A percentile compares a stretch with the other conserved stretches of the same genome.
Evolutionary conservation across 2,797 vertebrate species (phyloP).

Genomic region (Sylvia borin): DNA sequence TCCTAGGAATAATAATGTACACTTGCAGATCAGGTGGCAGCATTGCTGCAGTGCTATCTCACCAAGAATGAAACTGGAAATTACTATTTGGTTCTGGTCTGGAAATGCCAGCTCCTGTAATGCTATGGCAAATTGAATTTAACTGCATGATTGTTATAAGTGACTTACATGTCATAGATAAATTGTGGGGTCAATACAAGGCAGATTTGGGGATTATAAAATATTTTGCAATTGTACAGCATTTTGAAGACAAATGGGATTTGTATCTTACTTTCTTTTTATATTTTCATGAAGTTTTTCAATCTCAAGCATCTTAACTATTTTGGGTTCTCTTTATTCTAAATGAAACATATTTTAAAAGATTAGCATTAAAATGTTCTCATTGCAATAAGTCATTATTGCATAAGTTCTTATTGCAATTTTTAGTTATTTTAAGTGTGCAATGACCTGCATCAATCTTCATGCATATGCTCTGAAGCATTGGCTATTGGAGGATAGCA

Average conservation of each 20-base stretch:
- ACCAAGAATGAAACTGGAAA: slow-evolving; percentile 47
- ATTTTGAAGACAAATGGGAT: slow-evolving; percentile 25
- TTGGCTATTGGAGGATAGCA: neutral
- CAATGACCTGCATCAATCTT: neutral
- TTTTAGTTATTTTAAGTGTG: neutral
- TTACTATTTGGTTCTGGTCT: slow-evolving; percentile 42
- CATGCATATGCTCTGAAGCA: neutral
- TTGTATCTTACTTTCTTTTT: slow-evolving; percentile 11
- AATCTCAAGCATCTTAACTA: neutral
- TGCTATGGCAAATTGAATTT: slow-evolving; percentile 65
- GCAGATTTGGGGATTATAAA: slow-evolving; percentile 35
- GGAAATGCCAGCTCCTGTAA: neutral
- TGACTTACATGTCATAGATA: slow-evolving; percentile 31
- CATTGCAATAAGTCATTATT: neutral
- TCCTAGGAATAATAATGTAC: neutral
- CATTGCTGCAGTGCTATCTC: slow-evolving; percentile 47
- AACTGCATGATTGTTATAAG: slow-evolving; percentile 4
- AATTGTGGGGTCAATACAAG: slow-evolving; percentile 48
- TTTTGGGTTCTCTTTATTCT: neutral
- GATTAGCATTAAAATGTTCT: neutral
- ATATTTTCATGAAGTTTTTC: neutral
- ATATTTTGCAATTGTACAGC: slow-evolving; percentile 28
- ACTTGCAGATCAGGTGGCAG: neutral
- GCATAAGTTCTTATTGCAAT: neutral
- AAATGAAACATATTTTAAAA: neutral